Evolutionary conservation across 30 jellyfish, hydroid and myxozoan genomes (phyloP), one percentile per base, ranked within the genome.

Genomic region (Pseudorhiza aurosa): DNA sequence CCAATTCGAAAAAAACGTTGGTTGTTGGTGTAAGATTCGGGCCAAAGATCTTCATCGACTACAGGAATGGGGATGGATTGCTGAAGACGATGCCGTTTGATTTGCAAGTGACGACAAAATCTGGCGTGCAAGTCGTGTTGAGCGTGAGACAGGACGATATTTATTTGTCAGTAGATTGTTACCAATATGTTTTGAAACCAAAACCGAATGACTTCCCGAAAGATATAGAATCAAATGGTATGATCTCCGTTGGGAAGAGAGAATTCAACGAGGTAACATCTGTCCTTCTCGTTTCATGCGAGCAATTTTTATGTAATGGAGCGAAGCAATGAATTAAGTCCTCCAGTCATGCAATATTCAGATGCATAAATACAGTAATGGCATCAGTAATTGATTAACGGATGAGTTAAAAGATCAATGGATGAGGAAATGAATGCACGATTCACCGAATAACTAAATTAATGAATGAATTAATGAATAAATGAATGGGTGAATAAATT

Each of bases 131-230:
- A 64, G 10, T 77, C 24, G 68, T 44, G 3, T 75, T 77, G 55
- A 29, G 70, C 8, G 75, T 77, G 2, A 40, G 56, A 2, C 37
- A 27, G 7, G 72, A 74, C 9, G 31, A 62, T 9, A 77, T 65
- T 21, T 44, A 25, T 8, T 26, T 77, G 31, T 68, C 69, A 18
- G 68, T 68, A 7, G 63, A 77, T 18, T 77, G 89, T 62, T 27
- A 46, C 43, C 53, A 35, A 24, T 28, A 17, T 1, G 24, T 25
- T 19, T 27, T 21, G 3, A 62, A 37, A 36, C 44, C 31, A 17
- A 65, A 67, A 22, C 89, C 89, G 39, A 49, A 30, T 4, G 89
- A 77, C 44, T 65, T 77, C 21, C 89, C 89, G 1, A 21, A 3
- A 33, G 50, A 12, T 15, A 12, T 77, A 1, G 68, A 57, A 30